Base-by-base conservation (phyloP, 2,888 invertebrate genomes). In the Nebria brevicollis region DNA sequence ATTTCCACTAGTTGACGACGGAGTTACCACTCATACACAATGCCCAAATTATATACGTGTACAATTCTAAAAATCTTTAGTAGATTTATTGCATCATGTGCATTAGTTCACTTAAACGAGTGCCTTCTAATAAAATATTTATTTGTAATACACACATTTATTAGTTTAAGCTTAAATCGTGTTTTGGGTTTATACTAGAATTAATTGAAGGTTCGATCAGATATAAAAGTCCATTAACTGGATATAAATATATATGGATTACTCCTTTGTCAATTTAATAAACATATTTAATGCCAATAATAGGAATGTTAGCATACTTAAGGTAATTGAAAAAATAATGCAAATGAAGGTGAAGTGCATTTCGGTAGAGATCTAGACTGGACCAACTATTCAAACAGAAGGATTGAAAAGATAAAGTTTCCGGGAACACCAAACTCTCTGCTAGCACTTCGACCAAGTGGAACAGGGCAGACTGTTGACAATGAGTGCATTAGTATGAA, bases 251-350 rank as follows among this genome's bases (percentile, higher is more conserved):
- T 68, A 25, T 11, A 68, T 20, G n/a, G 2, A 8, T 25, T 15
- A 13, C 2, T 68, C 10, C 68, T n/a, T n/a, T 68, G 26, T 11
- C n/a, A 15, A 68, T 68, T 4, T 68, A 68, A 68, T 68, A 68
- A 68, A 68, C 74, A 41, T 73, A 74, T 66, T 78, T 74, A 78
- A 43, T 74, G 78, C 66, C 74, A 78, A 7, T 54, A 54, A 54
- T 2, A 6, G 54, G 4, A 54, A 54, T 54, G 54, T 5, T 2
- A 5, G 7, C 8, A 54, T 54, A 5, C 7, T 54, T 3, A 43
- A 77, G 42, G 54, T 81, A 81, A 81, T 81, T 81, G 72, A 81
- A 77, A 77, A 66, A 72, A 72, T 64, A 81, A 77, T 81, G 81
- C 81, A 81, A 81, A 81, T 81, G 81, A 77, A 77, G 54, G 15